Base-by-base conservation (phyloP, 35 echinoderm and acorn worm genomes). In the Nesometra sesokonis region DNA sequence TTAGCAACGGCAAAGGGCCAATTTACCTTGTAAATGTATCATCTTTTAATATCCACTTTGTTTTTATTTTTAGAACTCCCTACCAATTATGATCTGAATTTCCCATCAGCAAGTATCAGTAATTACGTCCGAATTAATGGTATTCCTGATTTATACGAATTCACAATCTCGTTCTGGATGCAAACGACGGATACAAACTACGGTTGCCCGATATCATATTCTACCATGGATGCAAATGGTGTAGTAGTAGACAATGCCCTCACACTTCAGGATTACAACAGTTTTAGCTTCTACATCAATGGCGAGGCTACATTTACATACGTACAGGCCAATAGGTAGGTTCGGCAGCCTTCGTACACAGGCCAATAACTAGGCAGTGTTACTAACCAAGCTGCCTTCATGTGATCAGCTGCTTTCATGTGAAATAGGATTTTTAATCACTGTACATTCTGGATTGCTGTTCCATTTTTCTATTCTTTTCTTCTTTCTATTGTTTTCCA, bases 91-190 rank as follows among this genome's bases (percentile, higher is more conserved):
- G 88, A 90, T 57, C 36, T 93, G 19, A 39, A 32, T 5, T 93
- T 90, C 34, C 92, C 88, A 0, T n/a, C 23, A 15, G 88, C 88
- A 29, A 46, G 88, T 2, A 36, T 80, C 4, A 83, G 88, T 31
- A 81, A 93, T 47, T 86, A 89, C 33, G 84, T 35, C 0, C 43
- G 35, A 31, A 35, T 90, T 31, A 33, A 79, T 27, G 86, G 82
- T 7, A 21, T 93, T 0, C 92, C 92, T 0, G 84, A 86, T 46
- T 80, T 93, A 21, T 87, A 90, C 37, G 92, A 88, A 13, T 86
- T 93, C 23, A 93, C 92, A 32, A 0, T 93, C 4, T 33, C 92
- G 11, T 93, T 93, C 37, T 93, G 92, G 92, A 93, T 93, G 92
- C 77, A 76, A 21, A 93, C 92, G 8, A 15, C 79, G 13, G 92